A percentile compares a stretch with the other conserved stretches of the same genome.
Conservation (phyloP, 2,113 vertebrate genomes). For the Dromaius novaehollandiae region DNA sequence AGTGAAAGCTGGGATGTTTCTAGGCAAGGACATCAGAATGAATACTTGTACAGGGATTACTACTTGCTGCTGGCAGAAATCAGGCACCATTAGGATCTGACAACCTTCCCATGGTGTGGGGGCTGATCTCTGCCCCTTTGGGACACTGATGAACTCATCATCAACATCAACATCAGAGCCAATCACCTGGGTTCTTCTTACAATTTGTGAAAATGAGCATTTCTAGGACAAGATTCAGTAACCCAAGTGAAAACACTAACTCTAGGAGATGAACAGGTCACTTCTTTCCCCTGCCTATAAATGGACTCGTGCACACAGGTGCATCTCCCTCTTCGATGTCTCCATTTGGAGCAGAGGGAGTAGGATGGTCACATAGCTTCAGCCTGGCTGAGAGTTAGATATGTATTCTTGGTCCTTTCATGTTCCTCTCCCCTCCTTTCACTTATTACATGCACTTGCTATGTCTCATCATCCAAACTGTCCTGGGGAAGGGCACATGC, state of each 20-base stretch:
- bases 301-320: neutral
- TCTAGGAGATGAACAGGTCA: neutral
- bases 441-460: neutral
- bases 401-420: neutral
- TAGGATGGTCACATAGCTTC: accelerated
- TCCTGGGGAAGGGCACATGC: neutral
- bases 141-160: neutral
- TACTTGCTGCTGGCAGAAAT: neutral
- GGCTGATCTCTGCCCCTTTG: neutral
- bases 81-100: accelerated
- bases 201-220: neutral
- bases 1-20: neutral
- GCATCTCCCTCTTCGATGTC: neutral
- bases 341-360: neutral
- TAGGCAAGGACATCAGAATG: neutral
- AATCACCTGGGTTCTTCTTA: neutral
- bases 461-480: neutral
- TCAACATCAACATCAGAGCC: neutral
- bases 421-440: neutral
- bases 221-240: neutral
- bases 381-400: neutral
- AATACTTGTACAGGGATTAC: neutral
- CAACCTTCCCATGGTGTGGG: neutral
- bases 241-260: neutral
- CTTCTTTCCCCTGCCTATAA: neutral